Percentiles rank a stretch among this genome's conserved stretches.
phyloP scores from a whole-genome alignment of 2,888 invertebrate species.

The Acronicta leporina region DNA sequence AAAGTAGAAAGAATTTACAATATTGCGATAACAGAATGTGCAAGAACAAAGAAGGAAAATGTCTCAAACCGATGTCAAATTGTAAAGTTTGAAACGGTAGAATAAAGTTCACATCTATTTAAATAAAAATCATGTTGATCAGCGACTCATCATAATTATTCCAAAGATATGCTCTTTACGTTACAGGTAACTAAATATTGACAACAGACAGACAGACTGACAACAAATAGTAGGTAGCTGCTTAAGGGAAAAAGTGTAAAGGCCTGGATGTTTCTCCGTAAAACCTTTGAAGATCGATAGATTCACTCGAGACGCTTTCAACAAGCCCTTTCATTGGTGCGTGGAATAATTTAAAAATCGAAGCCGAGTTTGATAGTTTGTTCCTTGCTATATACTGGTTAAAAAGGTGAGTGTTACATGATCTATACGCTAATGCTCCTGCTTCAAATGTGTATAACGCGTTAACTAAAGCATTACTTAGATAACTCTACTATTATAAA shows the following conservation, averaged over 20 bases:
- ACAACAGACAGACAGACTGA: constrained; percentile 35
- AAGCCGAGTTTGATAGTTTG: constrained; percentile 10
- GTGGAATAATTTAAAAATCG: constrained; percentile 23
- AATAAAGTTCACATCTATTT: no score
- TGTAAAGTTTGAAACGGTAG: no score
- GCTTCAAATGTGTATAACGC: no score
- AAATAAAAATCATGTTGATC: constrained; percentile 3
- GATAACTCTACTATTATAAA: no score
- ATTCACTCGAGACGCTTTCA: constrained; percentile 39
- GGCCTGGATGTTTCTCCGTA: constrained; percentile 22
- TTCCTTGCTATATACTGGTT: no score
- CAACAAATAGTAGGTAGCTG: constrained; percentile 35
- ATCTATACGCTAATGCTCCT: no score
- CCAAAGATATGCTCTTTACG: constrained; percentile 16
- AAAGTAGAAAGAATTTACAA: no score
- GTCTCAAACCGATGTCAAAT: no score
- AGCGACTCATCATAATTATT: constrained; percentile 49
- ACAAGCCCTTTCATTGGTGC: constrained; percentile 18
- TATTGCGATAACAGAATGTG: no score
- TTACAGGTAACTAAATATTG: constrained; percentile 20
- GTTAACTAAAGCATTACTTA: no score
- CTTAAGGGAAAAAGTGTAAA: constrained; percentile 10
- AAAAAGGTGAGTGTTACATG: no score
- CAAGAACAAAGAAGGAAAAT: no score
- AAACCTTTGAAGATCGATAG: constrained; percentile 45